Conservation (phyloP, 2,797 vertebrate species). For the Ceryle rudis region DNA sequence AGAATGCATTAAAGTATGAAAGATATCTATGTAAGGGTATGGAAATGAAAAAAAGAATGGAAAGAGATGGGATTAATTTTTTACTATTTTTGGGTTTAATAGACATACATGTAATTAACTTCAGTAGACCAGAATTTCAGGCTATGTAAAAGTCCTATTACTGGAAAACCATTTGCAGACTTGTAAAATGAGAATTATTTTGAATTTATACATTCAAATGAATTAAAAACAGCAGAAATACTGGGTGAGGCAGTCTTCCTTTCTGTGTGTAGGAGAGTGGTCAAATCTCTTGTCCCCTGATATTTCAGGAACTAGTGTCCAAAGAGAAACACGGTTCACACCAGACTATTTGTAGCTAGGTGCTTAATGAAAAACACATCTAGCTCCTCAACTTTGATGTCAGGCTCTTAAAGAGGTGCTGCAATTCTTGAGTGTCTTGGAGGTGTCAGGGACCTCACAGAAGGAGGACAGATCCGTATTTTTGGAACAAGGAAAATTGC, state of each 20-base stretch:
- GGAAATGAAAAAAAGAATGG: background rate
- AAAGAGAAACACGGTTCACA: background rate
- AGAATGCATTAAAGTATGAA: background rate
- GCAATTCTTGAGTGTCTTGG: background rate
- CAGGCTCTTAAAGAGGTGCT: background rate
- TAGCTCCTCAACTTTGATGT: background rate
- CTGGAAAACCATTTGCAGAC: background rate
- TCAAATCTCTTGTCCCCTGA: background rate
- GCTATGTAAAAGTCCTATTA: background rate
- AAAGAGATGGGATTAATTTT: background rate
- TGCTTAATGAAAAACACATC: background rate
- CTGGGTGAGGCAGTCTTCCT: background rate
- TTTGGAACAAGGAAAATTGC: background rate
- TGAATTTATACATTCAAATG: background rate
- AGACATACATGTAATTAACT: background rate
- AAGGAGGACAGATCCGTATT: background rate
- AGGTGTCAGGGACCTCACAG: background rate
- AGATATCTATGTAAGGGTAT: background rate
- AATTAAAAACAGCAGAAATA: background rate
- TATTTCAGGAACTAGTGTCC: background rate
- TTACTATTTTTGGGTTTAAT: background rate
- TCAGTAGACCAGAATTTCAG: background rate
- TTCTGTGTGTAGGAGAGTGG: background rate
- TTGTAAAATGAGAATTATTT: background rate
- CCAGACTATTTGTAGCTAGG: background rate